Percentiles rank a stretch among this genome's conserved stretches.
These are phyloP conservation scores for Epizoanthus fatuus DNA, from an alignment of 92 coral and sea anemone genomes.

Conservation along the genomic window DNA sequence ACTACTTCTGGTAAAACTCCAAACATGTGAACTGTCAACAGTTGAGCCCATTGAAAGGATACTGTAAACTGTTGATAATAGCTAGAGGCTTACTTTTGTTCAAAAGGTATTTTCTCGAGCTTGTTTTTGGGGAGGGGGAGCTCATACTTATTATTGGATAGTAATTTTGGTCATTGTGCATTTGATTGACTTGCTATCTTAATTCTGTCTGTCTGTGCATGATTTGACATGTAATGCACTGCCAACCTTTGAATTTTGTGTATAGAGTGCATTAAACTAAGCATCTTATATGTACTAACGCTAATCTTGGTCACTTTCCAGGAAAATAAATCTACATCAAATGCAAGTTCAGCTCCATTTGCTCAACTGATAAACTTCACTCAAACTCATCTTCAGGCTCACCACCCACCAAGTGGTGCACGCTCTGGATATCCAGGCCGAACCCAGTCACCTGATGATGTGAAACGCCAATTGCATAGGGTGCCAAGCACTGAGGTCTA, in stretches of 20 bases:
- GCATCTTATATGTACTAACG: no score
- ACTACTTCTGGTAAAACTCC: no score
- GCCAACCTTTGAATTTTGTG: no score
- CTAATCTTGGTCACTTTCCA: constrained; percentile 22
- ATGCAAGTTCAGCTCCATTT: constrained; percentile 89
- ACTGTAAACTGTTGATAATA: neutral
- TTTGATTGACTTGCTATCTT: neutral
- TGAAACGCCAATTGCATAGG: constrained; percentile 61
- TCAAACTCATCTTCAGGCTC: constrained; percentile 70
- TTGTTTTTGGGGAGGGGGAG: no score
- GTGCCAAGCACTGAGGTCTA: constrained; percentile 78
- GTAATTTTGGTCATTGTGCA: neutral
- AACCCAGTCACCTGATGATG: constrained; percentile 67
- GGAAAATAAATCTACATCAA: constrained; percentile 79
- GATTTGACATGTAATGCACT: no score
- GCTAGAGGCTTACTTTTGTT: no score
- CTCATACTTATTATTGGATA: neutral
- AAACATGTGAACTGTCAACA: no score
- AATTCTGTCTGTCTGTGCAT: no score
- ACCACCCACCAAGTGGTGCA: constrained; percentile 73
- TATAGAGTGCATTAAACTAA: no score
- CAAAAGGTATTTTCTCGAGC: no score
- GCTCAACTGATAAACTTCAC: constrained; percentile 84
- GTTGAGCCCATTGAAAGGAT: no score
- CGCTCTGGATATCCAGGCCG: constrained; percentile 72